Conservation (phyloP, 35 echinoderm and acorn worm genomes). For the Patiria miniata region DNA sequence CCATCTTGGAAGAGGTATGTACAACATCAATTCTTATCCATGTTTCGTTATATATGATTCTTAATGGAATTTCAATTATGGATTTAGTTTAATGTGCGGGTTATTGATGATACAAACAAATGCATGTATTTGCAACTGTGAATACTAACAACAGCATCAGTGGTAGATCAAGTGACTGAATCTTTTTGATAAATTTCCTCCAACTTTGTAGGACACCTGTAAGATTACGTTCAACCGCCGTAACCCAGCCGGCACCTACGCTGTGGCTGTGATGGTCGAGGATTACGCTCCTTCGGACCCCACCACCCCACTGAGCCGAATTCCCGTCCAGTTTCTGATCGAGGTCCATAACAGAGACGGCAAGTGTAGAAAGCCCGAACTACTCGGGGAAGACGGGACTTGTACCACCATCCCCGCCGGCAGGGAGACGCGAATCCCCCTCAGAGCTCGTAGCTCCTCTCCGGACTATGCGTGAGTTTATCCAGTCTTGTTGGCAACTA, state of each 20-base stretch:
- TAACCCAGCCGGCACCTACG: conserved; percentile 17
- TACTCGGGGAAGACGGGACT: conserved; percentile 13
- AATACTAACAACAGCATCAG: too few relatives aligned
- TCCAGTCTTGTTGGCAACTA: background rate
- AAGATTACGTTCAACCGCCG: conserved; percentile 16
- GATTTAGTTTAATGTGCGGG: too few relatives aligned
- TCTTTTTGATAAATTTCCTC: too few relatives aligned
- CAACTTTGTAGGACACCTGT: conserved; percentile 10
- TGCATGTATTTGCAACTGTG: too few relatives aligned
- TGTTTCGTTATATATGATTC: too few relatives aligned
- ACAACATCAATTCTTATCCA: background rate
- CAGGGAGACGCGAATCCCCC: background rate
- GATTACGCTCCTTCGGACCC: conserved; percentile 13
- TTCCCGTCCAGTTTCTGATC: conserved; percentile 33
- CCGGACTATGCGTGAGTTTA: background rate
- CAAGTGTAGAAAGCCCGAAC: background rate
- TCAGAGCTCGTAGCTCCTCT: background rate
- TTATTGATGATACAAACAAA: too few relatives aligned
- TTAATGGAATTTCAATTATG: too few relatives aligned
- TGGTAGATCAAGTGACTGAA: too few relatives aligned
- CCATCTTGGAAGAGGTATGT: background rate
- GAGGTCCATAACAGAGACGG: background rate
- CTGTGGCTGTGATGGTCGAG: conserved; percentile 34
- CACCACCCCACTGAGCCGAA: background rate
- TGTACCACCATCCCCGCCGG: conserved; percentile 34